Evolutionary conservation across 2,888 invertebrate genomes (phyloP), one percentile per base, ranked within the genome.

Genomic region (Acrobasis consociella): DNA sequence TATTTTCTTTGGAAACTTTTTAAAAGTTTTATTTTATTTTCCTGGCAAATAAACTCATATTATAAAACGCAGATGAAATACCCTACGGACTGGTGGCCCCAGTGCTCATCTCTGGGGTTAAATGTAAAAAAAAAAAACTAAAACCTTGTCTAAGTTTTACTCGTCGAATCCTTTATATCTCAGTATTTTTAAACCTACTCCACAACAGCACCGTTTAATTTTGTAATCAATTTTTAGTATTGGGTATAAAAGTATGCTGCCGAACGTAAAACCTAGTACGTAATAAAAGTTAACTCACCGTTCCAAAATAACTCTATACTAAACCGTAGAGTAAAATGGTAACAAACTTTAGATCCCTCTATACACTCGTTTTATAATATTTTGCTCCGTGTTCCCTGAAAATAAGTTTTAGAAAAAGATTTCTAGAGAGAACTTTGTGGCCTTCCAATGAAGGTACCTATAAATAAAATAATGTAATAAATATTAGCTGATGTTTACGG

Each of bases 241-340:
- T 56, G 42, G 38, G 17, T 42, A 56, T 56, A 56, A 56, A 56
- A 56, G 46, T 56, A 56, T 56, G 56, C 56, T 56, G 42, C 56
- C 7, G 56, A 56, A 56, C 56, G 56, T 56, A 56, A 56, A 56
- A 56, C 39, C 42, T 42, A 56, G 56, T 56, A 56, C 42, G 56
- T 56, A 56, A 56, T 56, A 56, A 56, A 56, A 56, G 42, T 56
- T 56, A 56, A 56, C 56, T 56, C 56, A 42, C 56, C 56, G 56
- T 56, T 56, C 17, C 17, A 42, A 56, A 46, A 56, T 56, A 56
- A 42, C 56, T 42, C 17, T 22, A 31, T 31, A 22, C 17, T 46
- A 22, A 56, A 56, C 46, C 56, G 56, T 56, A 42, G 42, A 56
- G 56, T 42, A 42, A 56, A 56, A 56, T 42, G 42, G 46, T 42